Evolutionary conservation across 2,888 invertebrate genomes (phyloP).

Genomic region (Achlya flavicornis): DNA sequence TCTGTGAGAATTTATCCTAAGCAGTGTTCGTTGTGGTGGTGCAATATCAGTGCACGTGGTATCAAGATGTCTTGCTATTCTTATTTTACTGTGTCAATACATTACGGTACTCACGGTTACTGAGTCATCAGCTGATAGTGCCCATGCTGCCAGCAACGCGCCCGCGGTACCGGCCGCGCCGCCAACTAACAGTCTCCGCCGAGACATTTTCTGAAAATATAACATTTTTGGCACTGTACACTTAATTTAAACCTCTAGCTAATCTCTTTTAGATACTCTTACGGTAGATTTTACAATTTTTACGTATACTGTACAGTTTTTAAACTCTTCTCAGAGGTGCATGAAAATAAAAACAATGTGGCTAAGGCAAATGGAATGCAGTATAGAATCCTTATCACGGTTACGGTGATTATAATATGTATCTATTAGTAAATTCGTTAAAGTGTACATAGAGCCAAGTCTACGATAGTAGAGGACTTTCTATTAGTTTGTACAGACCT

Average conservation of each 20-base stretch:
- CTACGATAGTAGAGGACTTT: not conserved
- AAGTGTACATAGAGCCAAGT: not conserved
- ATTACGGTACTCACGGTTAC: constrained; percentile 55
- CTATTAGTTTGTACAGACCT: too few relatives aligned
- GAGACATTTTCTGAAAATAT: constrained; percentile 77
- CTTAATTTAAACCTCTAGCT: not conserved
- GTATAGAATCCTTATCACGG: not conserved
- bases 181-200: constrained; percentile 83
- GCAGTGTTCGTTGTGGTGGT: not conserved
- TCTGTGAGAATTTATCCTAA: too few relatives aligned
- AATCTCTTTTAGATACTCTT: too few relatives aligned
- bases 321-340: too few relatives aligned
- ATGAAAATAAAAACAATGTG: too few relatives aligned
- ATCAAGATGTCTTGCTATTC: not conserved
- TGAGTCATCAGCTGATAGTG: constrained; percentile 83
- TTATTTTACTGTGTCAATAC: not conserved
- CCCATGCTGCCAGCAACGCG: constrained; percentile 84
- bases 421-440: not conserved
- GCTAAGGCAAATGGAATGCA: not conserved
- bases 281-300: too few relatives aligned
- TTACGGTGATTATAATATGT: not conserved
- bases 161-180: constrained; percentile 85
- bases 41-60: not conserved
- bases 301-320: too few relatives aligned
- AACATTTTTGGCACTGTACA: not conserved